Conservation (phyloP, 30 jellyfish, hydroid and myxozoan species). For the Cassiopea andromeda region DNA sequence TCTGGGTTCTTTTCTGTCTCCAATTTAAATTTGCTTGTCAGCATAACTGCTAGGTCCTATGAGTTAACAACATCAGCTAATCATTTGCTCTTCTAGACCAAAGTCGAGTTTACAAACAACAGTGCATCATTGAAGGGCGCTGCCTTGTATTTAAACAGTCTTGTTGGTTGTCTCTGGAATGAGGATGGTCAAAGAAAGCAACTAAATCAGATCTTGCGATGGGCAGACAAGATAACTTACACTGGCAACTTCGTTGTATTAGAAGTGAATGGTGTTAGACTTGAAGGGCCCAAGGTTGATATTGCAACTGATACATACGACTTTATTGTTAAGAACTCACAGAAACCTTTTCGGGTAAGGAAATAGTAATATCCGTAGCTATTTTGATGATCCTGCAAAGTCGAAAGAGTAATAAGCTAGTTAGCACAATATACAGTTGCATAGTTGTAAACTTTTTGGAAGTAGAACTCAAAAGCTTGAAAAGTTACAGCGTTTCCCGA, state of each 20-base stretch:
- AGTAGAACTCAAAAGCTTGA: no score
- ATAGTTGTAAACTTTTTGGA: no score
- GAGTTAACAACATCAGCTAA: background rate
- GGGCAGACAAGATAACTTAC: constrained; percentile 48
- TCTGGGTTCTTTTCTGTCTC: background rate
- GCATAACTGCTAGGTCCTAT: background rate
- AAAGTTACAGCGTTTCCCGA: no score
- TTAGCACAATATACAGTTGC: no score
- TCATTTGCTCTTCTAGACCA: constrained; percentile 22
- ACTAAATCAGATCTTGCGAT: constrained; percentile 17
- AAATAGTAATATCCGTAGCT: no score
- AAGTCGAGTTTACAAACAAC: constrained; percentile 52
- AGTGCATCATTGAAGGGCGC: constrained; percentile 80
- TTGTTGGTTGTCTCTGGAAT: constrained; percentile 67
- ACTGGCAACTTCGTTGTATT: constrained; percentile 45
- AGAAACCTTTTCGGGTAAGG: constrained; percentile 12
- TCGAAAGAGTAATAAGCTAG: no score
- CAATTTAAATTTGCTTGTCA: background rate
- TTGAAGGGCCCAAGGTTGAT: constrained; percentile 40
- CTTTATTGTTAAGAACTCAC: background rate
- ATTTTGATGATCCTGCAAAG: no score
- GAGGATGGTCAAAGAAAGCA: constrained; percentile 18
- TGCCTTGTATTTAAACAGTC: constrained; percentile 55
- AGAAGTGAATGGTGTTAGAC: constrained; percentile 1
- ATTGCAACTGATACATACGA: constrained; percentile 73